phyloP scores from a whole-genome alignment of 1,140 invertebrate genomes.

The Lordiphosa clarofinis region DNA sequence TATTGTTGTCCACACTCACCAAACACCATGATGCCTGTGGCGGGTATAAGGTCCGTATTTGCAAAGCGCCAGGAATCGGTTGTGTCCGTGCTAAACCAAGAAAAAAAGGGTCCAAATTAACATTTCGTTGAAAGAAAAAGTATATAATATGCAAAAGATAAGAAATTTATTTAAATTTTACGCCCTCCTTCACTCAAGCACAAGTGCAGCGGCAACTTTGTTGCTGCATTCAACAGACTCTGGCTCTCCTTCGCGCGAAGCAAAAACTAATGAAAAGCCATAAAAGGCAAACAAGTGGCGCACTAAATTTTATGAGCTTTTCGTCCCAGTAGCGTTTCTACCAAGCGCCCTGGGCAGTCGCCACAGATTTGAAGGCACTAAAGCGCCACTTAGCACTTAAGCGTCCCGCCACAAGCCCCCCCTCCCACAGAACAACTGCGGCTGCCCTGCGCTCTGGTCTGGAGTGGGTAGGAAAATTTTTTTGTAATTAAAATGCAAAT shows the following conservation, averaged over 20 bases:
- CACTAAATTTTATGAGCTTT: constrained; percentile 64
- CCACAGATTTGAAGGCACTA: constrained; percentile 70
- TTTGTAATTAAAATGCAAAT: constrained; percentile 72
- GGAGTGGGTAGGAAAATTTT: constrained; percentile 3
- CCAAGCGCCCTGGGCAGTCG: constrained; percentile 32
- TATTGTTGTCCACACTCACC: constrained; percentile 81
- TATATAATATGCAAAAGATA: constrained; percentile 10
- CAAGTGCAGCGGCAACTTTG: constrained; percentile 31
- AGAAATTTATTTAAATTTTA: constrained; percentile 76
- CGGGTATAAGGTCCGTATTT: constrained; percentile 87
- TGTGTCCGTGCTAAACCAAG: constrained; percentile 82
- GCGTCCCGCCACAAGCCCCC: constrained; percentile 11
- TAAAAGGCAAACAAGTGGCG: constrained; percentile 74
- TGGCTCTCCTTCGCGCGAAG: constrained; percentile 12
- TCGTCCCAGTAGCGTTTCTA: constrained; percentile 20
- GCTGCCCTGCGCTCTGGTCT: constrained; percentile 5
- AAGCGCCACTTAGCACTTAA: constrained; percentile 72
- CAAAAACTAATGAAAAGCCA: constrained; percentile 68
- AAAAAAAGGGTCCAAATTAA: constrained; percentile 67
- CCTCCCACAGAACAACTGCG: neutral
- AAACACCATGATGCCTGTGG: constrained; percentile 93
- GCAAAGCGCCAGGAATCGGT: constrained; percentile 88
- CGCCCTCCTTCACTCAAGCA: constrained; percentile 9
- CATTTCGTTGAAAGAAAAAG: constrained; percentile 38
- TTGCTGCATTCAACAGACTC: constrained; percentile 53